Evolutionary conservation across 2,797 vertebrate genomes (phyloP).

Genomic region (Lacerta agilis): DNA sequence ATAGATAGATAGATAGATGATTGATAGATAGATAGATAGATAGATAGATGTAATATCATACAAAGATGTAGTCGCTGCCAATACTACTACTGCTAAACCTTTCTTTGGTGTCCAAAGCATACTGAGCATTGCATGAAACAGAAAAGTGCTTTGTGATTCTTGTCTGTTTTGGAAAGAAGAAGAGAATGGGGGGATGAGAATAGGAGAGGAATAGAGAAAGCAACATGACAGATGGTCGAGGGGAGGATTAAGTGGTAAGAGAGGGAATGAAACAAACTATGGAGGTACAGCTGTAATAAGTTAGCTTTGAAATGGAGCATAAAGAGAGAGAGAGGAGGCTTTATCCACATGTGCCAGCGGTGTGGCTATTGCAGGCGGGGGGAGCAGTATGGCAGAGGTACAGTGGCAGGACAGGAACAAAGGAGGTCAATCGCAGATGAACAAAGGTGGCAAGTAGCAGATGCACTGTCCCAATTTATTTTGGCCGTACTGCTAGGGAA

Average conservation of each 20-base stretch:
- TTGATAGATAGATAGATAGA: no score
- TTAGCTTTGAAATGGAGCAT: neutral
- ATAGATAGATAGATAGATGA: no score
- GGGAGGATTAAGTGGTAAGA: neutral
- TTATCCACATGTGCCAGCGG: no score
- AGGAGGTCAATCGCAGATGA: neutral
- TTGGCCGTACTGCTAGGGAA: neutral
- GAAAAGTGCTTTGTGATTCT: neutral
- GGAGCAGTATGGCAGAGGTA: neutral
- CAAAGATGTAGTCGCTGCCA: neutral
- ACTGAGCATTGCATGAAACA: neutral
- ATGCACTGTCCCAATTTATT: conserved; percentile 8
- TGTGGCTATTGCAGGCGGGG: no score
- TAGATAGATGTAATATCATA: no score
- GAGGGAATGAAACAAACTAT: neutral
- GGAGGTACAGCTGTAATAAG: neutral
- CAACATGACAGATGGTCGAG: neutral
- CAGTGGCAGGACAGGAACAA: neutral
- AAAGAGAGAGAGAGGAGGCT: no score
- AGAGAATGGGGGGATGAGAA: neutral
- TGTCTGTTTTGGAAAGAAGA: neutral
- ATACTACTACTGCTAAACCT: neutral
- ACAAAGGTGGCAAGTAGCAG: neutral
- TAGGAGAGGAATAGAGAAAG: neutral
- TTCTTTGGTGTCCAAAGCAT: neutral